Percentiles rank a stretch among this genome's conserved stretches.
Conservation (phyloP, 1,140 invertebrate genomes). For the Ceratosolen fusciceps region DNA sequence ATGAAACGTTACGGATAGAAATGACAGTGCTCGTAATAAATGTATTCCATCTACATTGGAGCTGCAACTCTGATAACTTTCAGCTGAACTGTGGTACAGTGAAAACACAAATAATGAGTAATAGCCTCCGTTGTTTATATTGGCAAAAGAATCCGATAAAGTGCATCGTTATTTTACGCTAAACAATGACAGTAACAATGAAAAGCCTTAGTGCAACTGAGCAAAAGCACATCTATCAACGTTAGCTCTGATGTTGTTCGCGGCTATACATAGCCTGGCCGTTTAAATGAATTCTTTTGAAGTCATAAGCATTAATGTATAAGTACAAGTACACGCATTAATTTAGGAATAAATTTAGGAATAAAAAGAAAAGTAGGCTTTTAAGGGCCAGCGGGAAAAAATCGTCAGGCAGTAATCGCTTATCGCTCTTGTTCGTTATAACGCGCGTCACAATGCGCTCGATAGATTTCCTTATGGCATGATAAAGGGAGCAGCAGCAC, state of each 20-base stretch:
- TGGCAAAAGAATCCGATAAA: conserved; percentile 33
- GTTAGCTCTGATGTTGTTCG: not conserved
- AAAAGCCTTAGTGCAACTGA: not conserved
- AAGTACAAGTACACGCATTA: too few relatives aligned
- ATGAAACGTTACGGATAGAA: not conserved
- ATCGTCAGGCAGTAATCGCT: too few relatives aligned
- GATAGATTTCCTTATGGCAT: conserved; percentile 31
- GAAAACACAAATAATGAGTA: conserved; percentile 37
- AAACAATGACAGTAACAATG: conserved; percentile 19
- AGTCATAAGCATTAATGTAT: not conserved
- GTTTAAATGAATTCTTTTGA: conserved; percentile 6
- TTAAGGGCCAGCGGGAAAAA: too few relatives aligned
- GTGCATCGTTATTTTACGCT: conserved; percentile 18
- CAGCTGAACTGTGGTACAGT: conserved; percentile 27
- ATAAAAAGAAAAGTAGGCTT: too few relatives aligned
- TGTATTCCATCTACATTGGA: not conserved
- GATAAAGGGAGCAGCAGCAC: conserved; percentile 28
- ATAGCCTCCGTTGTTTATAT: conserved; percentile 14
- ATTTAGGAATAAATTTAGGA: too few relatives aligned
- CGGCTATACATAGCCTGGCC: not conserved
- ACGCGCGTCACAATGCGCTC: not conserved
- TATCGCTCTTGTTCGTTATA: conserved; percentile 15
- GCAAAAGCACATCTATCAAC: conserved; percentile 11
- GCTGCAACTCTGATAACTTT: conserved; percentile 32
- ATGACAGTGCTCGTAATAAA: conserved; percentile 29